These are phyloP conservation scores for Lordiphosa clarofinis DNA, from an alignment of 1,140 invertebrate species.

Conservation along the genomic window DNA sequence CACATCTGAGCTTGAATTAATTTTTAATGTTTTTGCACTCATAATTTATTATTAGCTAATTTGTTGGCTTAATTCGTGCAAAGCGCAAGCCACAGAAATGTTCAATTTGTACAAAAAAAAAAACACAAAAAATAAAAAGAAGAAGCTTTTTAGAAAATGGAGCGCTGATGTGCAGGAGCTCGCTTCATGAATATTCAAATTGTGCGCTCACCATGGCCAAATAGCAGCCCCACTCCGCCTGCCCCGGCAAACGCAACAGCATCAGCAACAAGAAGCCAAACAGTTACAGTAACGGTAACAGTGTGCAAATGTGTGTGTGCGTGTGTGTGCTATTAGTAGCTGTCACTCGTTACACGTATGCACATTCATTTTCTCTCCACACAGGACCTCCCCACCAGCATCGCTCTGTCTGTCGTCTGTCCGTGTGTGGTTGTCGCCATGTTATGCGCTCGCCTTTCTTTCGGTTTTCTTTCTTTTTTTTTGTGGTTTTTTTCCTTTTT, in stretches of 20 bases:
- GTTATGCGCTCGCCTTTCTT: conserved; percentile 22
- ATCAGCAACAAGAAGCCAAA: conserved; percentile 14
- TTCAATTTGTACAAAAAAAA: conserved; percentile 1
- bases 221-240: neutral
- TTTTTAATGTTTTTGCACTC: too few relatives aligned
- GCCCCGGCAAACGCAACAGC: conserved; percentile 3
- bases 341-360: conserved; percentile 43
- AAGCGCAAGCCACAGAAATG: too few relatives aligned
- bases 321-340: conserved; percentile 33
- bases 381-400: neutral
- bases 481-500: neutral
- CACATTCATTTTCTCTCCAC: conserved; percentile 7
- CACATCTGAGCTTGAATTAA: too few relatives aligned
- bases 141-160: conserved; percentile 15
- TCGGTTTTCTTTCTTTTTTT: neutral
- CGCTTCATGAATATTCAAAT: conserved; percentile 10
- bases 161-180: conserved; percentile 5
- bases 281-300: conserved; percentile 14
- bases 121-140: too few relatives aligned
- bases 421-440: conserved; percentile 5
- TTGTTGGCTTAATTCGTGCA: too few relatives aligned
- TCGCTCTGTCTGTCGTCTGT: neutral
- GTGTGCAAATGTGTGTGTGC: conserved; percentile 14
- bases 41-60: too few relatives aligned
- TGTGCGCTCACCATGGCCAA: conserved; percentile 1